Evolutionary conservation across 1,140 invertebrate species (phyloP).

Genomic region (Lasaia peninsularis): DNA sequence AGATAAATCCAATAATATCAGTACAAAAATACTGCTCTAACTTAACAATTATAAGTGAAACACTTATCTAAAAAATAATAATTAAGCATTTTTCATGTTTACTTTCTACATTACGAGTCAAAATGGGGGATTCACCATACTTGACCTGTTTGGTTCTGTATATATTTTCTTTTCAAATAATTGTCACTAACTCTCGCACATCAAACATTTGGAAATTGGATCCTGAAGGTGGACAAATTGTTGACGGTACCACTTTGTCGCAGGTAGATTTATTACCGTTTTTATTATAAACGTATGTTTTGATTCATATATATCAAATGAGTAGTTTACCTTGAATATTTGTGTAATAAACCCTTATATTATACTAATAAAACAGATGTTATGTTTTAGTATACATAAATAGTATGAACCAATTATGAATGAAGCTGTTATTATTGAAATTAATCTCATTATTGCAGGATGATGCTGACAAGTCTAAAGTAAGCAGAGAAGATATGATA

Average conservation of each 20-base stretch:
- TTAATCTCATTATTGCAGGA: too few relatives aligned
- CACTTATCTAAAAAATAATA: not conserved
- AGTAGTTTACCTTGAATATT: constrained; percentile 7
- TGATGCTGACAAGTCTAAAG: not conserved
- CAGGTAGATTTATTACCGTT: constrained; percentile 56
- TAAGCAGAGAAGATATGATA: constrained; percentile 77
- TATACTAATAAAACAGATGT: not conserved
- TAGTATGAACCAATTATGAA: too few relatives aligned
- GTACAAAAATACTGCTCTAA: not conserved
- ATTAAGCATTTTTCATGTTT: constrained; percentile 48
- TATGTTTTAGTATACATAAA: too few relatives aligned
- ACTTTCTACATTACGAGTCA: constrained; percentile 42
- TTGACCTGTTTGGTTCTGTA: constrained; percentile 76
- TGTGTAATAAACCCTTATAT: constrained; percentile 1
- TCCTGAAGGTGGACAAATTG: constrained; percentile 82
- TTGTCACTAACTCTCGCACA: constrained; percentile 84
- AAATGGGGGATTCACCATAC: constrained; percentile 73
- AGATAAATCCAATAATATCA: not conserved
- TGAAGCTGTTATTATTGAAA: too few relatives aligned
- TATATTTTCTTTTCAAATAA: constrained; percentile 81
- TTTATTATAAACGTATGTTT: constrained; percentile 17
- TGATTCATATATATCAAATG: constrained; percentile 1
- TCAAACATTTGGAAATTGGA: constrained; percentile 87
- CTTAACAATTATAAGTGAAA: not conserved
- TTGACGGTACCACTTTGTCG: constrained; percentile 77